A percentile compares a stretch with the other conserved stretches of the same genome.
Conservation (phyloP, 2,113 vertebrate species). For the Tamias sibiricus region DNA sequence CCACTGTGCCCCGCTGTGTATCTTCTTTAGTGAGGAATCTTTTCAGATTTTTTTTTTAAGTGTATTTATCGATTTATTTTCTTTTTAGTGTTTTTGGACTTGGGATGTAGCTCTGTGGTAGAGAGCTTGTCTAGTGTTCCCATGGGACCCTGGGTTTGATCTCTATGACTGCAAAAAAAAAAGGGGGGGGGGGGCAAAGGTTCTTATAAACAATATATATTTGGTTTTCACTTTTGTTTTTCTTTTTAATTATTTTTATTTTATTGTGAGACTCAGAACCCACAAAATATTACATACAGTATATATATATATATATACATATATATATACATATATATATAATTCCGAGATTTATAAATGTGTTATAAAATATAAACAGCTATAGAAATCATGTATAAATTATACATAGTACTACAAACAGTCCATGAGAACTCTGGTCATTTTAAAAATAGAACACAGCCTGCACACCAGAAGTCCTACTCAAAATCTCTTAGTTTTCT, state of each 20-base stretch:
- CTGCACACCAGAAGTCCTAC: background rate
- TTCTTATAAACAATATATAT: background rate
- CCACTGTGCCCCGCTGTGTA: no score
- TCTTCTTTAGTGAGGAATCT: no score
- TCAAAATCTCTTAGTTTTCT: background rate
- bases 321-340: no score
- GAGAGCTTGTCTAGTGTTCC: background rate
- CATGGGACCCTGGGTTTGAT: no score
- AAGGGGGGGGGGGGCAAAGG: no score
- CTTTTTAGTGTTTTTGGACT: background rate
- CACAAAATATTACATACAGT: background rate
- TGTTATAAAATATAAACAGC: background rate
- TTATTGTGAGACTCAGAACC: background rate
- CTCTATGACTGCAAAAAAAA: no score
- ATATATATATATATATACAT: no score
- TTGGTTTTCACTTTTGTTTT: no score
- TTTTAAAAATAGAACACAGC: background rate
- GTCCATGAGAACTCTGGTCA: background rate
- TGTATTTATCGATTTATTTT: background rate
- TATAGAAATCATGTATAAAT: background rate
- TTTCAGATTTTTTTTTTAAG: no score
- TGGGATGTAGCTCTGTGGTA: background rate
- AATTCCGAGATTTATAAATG: background rate
- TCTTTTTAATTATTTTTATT: no score
- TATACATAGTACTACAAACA: background rate